Evolutionary conservation across 1,140 invertebrate genomes (phyloP), one percentile per base, ranked within the genome.

Genomic region (Pogonomyrmex barbatus): DNA sequence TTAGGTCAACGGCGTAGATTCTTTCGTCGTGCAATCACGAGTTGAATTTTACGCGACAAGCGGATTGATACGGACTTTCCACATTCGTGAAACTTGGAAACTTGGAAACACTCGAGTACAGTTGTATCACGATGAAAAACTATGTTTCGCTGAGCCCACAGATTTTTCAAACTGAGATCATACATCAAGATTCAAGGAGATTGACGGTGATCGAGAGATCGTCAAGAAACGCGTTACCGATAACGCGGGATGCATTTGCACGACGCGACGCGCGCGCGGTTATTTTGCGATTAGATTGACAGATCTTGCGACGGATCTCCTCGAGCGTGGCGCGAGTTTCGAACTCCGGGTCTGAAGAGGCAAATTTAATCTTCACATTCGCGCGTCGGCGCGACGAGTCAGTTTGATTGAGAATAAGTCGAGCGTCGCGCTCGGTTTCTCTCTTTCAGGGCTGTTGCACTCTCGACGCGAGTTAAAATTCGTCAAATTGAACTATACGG

Each of bases 351-450:
- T 68, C 77, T 42, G 36, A 33, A 36, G 24, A 56, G 42, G 36
- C 36, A 68, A 56, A 56, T 81, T 81, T 81, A 56, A 81, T 56
- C 68, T 30, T 81, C 63, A 68, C 39, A 30, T 24, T 24, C n/a
- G 56, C 39, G 56, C 56, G 24, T 4, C 24, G 47, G 39, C 36
- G 14, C 14, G 6, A 58, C 63, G 42, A 68, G 10, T 24, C 65
- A 30, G 24, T 54, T 33, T 54, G 67, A 70, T 50, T 70, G 8
- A 6, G 12, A 67, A 67, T 63, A 47, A 12, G 17, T 65, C 39
- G 3, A 0, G 33, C 14, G 14, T 62, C 58, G 9, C 71, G 50
- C 50, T 75, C 14, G 10, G 2, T n/a, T 42, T 67, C 9, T 24
- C 42, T 10, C 30, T n/a, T 76, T 54, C 12, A n/a, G 2, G 4